phyloP scores from a whole-genome alignment of 1,140 invertebrate species.

The Trichoplusia ni region DNA sequence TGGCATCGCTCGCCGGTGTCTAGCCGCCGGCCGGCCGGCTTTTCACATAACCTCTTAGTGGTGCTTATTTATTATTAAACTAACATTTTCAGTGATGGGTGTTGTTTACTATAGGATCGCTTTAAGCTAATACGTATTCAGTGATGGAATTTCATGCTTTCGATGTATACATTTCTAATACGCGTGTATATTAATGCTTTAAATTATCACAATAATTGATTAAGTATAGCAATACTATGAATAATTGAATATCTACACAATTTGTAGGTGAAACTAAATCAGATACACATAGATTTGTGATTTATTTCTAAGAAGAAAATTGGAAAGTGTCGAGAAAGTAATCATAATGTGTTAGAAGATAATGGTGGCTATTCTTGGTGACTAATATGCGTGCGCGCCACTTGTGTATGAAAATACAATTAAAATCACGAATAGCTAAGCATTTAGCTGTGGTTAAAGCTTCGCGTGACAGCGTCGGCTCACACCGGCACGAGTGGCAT shows the following conservation, averaged over 20 bases:
- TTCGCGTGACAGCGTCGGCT: conserved; percentile 15
- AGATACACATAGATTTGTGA: too few relatives aligned
- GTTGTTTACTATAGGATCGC: conserved; percentile 10
- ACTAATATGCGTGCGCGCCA: background rate
- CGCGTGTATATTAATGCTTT: too few relatives aligned
- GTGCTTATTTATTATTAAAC: conserved; percentile 57
- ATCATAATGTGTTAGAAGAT: too few relatives aligned
- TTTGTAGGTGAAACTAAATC: too few relatives aligned
- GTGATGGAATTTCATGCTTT: conserved; percentile 5
- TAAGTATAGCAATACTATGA: too few relatives aligned
- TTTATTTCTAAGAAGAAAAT: too few relatives aligned
- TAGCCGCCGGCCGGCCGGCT: conserved; percentile 58
- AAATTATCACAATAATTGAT: too few relatives aligned
- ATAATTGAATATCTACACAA: too few relatives aligned
- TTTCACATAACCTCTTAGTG: conserved; percentile 60
- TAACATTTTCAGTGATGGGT: conserved; percentile 45
- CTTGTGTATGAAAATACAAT: background rate
- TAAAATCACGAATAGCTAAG: conserved; percentile 7
- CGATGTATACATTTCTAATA: too few relatives aligned
- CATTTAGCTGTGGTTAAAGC: background rate
- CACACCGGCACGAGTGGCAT: conserved; percentile 13
- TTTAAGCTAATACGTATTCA: conserved; percentile 8
- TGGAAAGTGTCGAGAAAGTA: too few relatives aligned
- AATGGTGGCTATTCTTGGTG: too few relatives aligned
- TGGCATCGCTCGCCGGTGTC: conserved; percentile 37